A percentile compares a stretch with the other conserved stretches of the same genome.
Conservation (phyloP, 2,888 invertebrate species). For the Hypselothyrea guttata region DNA sequence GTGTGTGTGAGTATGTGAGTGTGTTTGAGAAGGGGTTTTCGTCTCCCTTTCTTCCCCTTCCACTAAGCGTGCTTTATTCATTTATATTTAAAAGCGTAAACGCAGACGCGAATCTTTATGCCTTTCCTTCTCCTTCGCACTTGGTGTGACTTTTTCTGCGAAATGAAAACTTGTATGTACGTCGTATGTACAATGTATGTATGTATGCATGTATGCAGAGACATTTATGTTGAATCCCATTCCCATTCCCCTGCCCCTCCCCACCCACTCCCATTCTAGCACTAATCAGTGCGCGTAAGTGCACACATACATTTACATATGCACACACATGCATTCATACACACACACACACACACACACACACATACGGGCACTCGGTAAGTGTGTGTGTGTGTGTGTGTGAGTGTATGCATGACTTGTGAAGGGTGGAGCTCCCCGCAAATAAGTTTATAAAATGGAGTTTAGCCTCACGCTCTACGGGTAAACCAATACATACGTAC, state of each 20-base stretch:
- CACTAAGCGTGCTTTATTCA: slow-evolving; percentile 62
- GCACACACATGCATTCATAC: slow-evolving; percentile 9
- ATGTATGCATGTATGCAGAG: slow-evolving; percentile 8
- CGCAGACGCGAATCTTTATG: slow-evolving; percentile 67
- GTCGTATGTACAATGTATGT: slow-evolving; percentile 26
- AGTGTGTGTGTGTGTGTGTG: too few relatives aligned
- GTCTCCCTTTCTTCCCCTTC: slow-evolving; percentile 37
- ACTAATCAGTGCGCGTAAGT: neutral
- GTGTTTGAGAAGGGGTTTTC: slow-evolving; percentile 21
- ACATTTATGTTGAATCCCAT: slow-evolving; percentile 16
- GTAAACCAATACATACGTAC: too few relatives aligned
- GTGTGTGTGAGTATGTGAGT: slow-evolving; percentile 6
- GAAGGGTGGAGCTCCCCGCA: too few relatives aligned
- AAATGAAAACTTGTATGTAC: slow-evolving; percentile 37
- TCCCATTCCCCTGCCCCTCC: slow-evolving; percentile 5
- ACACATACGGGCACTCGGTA: too few relatives aligned
- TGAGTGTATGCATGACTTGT: too few relatives aligned
- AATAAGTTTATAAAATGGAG: too few relatives aligned
- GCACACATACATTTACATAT: neutral
- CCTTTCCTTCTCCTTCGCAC: slow-evolving; percentile 42
- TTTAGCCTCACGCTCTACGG: too few relatives aligned
- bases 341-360: neutral
- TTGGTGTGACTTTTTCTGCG: slow-evolving; percentile 59
- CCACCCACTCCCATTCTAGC: neutral
- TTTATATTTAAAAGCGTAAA: slow-evolving; percentile 71